A percentile compares a stretch with the other conserved stretches of the same genome.
Evolutionary conservation across 1,140 invertebrate genomes (phyloP).

Genomic region (Lineus longissimus): DNA sequence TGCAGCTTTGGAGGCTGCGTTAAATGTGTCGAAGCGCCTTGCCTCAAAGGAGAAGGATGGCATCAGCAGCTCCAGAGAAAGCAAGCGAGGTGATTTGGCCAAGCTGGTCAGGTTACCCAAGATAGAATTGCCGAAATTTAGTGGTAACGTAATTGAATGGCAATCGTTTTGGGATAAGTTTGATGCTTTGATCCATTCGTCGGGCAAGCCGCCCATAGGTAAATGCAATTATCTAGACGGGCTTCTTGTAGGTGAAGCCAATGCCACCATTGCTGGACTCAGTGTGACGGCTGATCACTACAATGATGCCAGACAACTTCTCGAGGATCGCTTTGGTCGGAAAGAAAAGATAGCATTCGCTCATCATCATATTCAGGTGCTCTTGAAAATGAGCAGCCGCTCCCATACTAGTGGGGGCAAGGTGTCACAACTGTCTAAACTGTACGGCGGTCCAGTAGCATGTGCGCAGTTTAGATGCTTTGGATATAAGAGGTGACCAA

Average conservation of each 20-base stretch:
- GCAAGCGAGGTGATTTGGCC: too few relatives aligned
- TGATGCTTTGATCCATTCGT: neutral
- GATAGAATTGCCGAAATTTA: conserved; percentile 1
- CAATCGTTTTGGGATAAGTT: conserved; percentile 3
- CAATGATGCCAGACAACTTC: neutral
- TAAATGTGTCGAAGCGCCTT: too few relatives aligned
- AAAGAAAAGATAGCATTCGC: neutral
- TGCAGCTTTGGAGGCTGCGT: too few relatives aligned
- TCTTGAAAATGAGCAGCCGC: too few relatives aligned
- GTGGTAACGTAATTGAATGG: neutral
- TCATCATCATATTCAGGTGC: neutral
- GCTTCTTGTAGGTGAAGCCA: neutral
- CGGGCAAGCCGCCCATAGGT: neutral
- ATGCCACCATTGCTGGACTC: neutral
- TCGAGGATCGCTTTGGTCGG: neutral
- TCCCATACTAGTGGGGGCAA: too few relatives aligned
- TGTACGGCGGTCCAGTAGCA: too few relatives aligned
- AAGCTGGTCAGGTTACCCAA: conserved; percentile 1
- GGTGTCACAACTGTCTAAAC: too few relatives aligned
- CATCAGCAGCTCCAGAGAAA: too few relatives aligned
- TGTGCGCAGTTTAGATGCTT: too few relatives aligned
- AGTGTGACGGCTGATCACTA: neutral
- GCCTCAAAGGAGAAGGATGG: too few relatives aligned
- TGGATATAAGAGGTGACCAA: too few relatives aligned
- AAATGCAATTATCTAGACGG: neutral